Percentiles rank a stretch among this genome's conserved stretches.
Conservation (phyloP, 2,888 invertebrate species). For the Baronia brevicornis region DNA sequence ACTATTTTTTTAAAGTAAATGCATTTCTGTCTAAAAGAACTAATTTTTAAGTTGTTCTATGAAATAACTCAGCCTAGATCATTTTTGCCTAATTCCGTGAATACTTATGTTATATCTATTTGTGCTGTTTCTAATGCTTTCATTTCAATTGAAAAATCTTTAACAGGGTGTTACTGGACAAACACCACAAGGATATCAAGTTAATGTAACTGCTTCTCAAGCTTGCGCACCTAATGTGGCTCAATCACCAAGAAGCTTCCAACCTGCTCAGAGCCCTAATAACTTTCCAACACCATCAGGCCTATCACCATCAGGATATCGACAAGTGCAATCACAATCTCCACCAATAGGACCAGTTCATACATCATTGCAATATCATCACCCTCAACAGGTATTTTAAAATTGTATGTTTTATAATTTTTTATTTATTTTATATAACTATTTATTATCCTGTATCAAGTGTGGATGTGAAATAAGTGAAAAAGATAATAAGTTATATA, state of each 20-base stretch:
- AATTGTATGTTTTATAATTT: too few relatives aligned
- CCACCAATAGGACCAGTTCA: slow-evolving; percentile 69
- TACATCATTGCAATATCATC: slow-evolving; percentile 65
- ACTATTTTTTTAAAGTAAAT: too few relatives aligned
- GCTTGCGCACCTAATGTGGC: slow-evolving; percentile 55
- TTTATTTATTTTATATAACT: too few relatives aligned
- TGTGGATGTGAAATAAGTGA: too few relatives aligned
- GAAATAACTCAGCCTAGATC: background rate
- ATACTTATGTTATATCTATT: too few relatives aligned
- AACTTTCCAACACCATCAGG: slow-evolving; percentile 61
- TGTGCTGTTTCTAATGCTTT: too few relatives aligned
- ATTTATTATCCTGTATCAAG: too few relatives aligned
- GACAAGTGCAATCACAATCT: slow-evolving; percentile 65
- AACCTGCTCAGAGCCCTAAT: slow-evolving; percentile 74
- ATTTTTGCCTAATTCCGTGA: too few relatives aligned
- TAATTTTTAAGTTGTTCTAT: background rate
- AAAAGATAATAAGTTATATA: too few relatives aligned
- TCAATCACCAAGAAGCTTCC: slow-evolving; percentile 65
- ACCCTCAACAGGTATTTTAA: slow-evolving; percentile 65
- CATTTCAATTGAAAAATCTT: too few relatives aligned
- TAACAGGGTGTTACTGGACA: slow-evolving; percentile 55
- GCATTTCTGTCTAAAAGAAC: too few relatives aligned
- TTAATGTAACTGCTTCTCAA: slow-evolving; percentile 70
- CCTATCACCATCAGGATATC: slow-evolving; percentile 72
- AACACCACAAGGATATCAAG: slow-evolving; percentile 73